Evolutionary conservation across 2,797 vertebrate species (phyloP), one percentile per base, ranked within the genome.

Genomic region (Sciurus carolinensis): DNA sequence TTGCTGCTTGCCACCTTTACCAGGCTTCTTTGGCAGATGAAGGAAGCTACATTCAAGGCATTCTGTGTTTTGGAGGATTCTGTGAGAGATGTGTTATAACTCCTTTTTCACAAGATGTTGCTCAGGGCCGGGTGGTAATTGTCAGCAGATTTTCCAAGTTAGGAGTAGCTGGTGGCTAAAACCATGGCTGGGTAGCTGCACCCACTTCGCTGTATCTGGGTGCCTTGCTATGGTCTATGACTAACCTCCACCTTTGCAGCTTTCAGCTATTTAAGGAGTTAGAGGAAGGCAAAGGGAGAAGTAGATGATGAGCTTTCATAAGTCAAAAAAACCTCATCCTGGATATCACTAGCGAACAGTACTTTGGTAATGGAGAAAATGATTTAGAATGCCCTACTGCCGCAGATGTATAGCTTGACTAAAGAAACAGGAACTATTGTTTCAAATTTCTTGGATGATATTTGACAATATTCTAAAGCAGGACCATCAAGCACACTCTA

Each of bases 71-170:
- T 75, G 64, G 33, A 92, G 50, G 33, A 87, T 66, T 79, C n/a
- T n/a, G 1, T 92, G n/a, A 83, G 52, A 62, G 17, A 62, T 57
- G 36, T 14, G 17, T 88, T 59, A 7, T 71, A 82, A 69, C 13
- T 64, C 7, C 39, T 84, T 62, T 93, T 72, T 69, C 86, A 66
- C 13, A 71, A 69, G 79, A 33, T 71, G 90, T 92, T 86, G 50
- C 80, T 83, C 59, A 79, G 83, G 71, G 67, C 72, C 15, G 75
- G 39, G 14, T 66, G 18, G n/a, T 71, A 94, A 82, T 64, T 89
- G 44, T 77, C 62, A 91, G 24, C 47, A 80, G 20, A 86, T 76
- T 64, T 71, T 73, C 2, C 50, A 85, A 71, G 33, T 39, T 85
- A 50, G n/a, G 64, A 36, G 33, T 9, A 64, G 36, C 28, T 50